phyloP scores from a whole-genome alignment of 1,140 invertebrate genomes.

The Tetragonula clypearis region DNA sequence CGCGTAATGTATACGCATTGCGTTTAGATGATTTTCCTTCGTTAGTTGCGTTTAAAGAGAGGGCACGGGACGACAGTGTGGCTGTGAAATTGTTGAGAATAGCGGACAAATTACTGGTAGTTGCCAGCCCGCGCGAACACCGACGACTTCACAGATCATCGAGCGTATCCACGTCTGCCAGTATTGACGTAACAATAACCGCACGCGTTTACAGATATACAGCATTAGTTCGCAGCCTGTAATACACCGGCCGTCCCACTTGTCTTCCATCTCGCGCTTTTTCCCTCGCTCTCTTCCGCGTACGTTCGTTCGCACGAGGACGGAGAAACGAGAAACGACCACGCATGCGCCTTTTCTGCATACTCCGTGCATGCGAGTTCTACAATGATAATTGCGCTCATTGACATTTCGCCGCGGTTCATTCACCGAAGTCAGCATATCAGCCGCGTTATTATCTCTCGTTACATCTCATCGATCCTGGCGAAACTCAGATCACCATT shows the following conservation, averaged over 20 bases:
- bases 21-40: no score
- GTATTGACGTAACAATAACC: constrained; percentile 42
- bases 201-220: constrained; percentile 37
- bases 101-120: neutral
- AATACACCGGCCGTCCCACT: constrained; percentile 24
- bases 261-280: neutral
- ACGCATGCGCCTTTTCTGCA: constrained; percentile 52
- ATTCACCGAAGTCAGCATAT: constrained; percentile 70
- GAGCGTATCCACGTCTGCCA: constrained; percentile 38
- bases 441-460: constrained; percentile 40
- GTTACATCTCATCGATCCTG: constrained; percentile 41
- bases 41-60: no score
- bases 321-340: neutral
- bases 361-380: constrained; percentile 38
- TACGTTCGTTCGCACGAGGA: neutral
- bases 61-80: no score
- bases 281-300: no score
- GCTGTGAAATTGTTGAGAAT: neutral
- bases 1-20: no score
- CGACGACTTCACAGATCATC: constrained; percentile 7
- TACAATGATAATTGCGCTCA: constrained; percentile 76
- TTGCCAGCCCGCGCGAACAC: neutral
- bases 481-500: constrained; percentile 4
- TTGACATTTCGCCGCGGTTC: constrained; percentile 77
- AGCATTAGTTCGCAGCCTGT: constrained; percentile 32